Base-by-base conservation (phyloP, 2,888 invertebrate species). In the Metalampra italica region DNA sequence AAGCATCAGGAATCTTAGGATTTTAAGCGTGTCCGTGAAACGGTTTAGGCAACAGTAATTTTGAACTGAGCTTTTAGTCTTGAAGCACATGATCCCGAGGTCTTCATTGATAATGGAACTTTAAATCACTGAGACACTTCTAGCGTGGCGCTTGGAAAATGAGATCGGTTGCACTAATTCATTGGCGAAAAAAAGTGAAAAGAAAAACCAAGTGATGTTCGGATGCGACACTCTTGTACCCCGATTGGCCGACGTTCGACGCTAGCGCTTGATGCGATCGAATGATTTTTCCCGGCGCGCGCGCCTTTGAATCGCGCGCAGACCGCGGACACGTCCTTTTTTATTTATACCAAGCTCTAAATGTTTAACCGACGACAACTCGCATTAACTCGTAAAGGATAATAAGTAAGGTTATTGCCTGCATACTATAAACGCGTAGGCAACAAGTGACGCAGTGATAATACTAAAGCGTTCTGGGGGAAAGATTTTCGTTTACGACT, bases 371-470 rank as follows among this genome's bases (percentile, higher is more conserved):
- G 84, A 78, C 84, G 79, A 76, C 77, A 70, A 67, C 68, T 72
- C 69, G 83, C 74, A 80, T 85, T 85, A 82, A 71, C 80, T 83
- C 78, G 83, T 79, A 84, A 87, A 88, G 89, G 88, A 88, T 89
- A 88, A 86, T 80, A 78, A 73, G 73, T 86, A 81, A 87, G 87
- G 86, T 86, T 86, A 85, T 81, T 77, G 73, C 68, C 71, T 69
- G 70, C 78, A 78, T 79, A 68, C 72, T 71, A 74, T 69, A 69
- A 71, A 58, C 59, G 60, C 56, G 56, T 62, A 66, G 53, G 59
- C 51, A 22, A 63, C 60, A 61, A 66, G 55, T 79, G 79, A 76
- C 81, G 78, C 66, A 74, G 68, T 71, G 73, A 67, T 77, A 78
- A 72, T 73, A 72, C 69, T 77, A 72, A 74, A 66, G 71, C 72